Base-by-base conservation (phyloP, 2,797 vertebrate genomes). In the Microcaecilia unicolor region DNA sequence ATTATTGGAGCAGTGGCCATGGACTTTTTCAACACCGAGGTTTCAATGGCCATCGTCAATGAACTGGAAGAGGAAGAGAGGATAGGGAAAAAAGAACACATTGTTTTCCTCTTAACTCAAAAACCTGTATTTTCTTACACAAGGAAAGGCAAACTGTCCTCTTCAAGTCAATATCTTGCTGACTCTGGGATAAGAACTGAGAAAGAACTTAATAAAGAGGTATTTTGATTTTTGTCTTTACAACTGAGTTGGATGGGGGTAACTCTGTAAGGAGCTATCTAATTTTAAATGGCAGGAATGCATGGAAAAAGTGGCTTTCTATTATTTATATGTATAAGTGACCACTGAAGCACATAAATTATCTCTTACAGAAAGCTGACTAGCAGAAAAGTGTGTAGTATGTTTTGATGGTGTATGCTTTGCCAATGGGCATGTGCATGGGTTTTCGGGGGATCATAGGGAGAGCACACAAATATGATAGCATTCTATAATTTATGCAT, bases 21-120 rank as follows among this genome's bases (percentile, higher is more conserved):
- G 60, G 81, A 85, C 43, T 83, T 87, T 68, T 88, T 85, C 62
- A 80, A 80, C 53, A 83, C 61, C 29, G 72, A 85, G 54, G 76
- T 87, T 65, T 80, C 73, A 25, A 84, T 88, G 80, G 75, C 85
- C 65, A 82, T 88, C 43, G 57, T 86, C 40, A 74, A 65, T 58
- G 78, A 77, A 37, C 55, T 46, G 6, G 78, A 84, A 41, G 78
- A 86, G 51, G 72, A 78, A 41, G 78, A 85, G 56, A 65, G 68
- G 49, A 84, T 69, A 6, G 75, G 76, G 17, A 80, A 85, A 66
- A 87, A 80, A 41, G 78, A 86, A 40, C 76, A 82, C 21, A 66
- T 75, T 49, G 69, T 84, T 58, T 86, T 88, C 40, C 64, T 84
- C 32, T 79, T 85, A 21, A 75, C 64, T 36, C 67, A 76, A 61